Evolutionary conservation across 2,888 invertebrate species (phyloP).

Genomic region (Polia nebulosa): DNA sequence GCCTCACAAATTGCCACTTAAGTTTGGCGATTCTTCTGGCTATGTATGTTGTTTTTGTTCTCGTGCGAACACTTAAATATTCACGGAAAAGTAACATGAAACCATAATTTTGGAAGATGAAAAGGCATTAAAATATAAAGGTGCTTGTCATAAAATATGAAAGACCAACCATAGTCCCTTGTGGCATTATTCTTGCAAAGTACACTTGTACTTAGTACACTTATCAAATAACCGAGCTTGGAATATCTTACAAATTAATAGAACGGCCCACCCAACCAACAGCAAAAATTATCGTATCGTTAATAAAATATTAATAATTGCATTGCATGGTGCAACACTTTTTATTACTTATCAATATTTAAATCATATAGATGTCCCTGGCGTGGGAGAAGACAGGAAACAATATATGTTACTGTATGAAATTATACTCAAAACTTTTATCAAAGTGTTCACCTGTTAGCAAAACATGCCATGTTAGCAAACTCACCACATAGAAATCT

Average conservation of each 20-base stretch:
- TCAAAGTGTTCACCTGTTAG: neutral
- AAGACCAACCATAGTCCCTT: conserved; percentile 17
- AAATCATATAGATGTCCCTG: neutral
- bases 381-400: no score
- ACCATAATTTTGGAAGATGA: conserved; percentile 29
- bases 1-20: neutral
- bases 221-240: neutral
- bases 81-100: conserved; percentile 27
- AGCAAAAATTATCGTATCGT: no score
- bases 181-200: neutral
- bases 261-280: no score
- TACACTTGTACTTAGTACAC: neutral
- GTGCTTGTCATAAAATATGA: conserved; percentile 22
- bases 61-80: conserved; percentile 21
- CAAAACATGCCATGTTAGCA: neutral
- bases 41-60: neutral
- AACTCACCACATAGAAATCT: conserved; percentile 3
- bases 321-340: neutral
- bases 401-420: no score
- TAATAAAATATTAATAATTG: no score
- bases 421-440: neutral
- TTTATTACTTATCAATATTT: neutral
- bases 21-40: neutral
- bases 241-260: neutral
- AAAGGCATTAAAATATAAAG: conserved; percentile 17